Evolutionary conservation across 2,888 invertebrate species (phyloP), one percentile per base, ranked within the genome.

Genomic region (Drosophila incognita): DNA sequence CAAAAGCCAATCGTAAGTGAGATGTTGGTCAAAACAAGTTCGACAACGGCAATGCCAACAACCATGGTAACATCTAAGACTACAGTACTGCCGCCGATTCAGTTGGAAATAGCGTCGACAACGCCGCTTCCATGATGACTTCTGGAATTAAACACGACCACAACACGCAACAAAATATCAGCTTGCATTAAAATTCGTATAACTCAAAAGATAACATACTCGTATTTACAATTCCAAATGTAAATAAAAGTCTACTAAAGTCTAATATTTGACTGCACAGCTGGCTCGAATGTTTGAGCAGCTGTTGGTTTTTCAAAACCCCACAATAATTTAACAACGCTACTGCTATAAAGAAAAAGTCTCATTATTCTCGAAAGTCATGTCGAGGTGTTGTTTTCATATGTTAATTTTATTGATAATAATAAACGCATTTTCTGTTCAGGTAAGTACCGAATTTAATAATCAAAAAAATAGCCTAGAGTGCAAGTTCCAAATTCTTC

Each of bases 281-380:
- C 31, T 62, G 52, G 6, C 48, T 52, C 31, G 27, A 54, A 53
- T 83, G 68, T 87, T 83, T 87, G 29, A 21, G 1, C 87, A 84
- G 67, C 53, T 76, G 89, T 8, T n/a, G 31, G 10, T 21, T 36
- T 13, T 33, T 13, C 15, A 27, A 35, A 18, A 18, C 10, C 18
- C 21, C 0, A n/a, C 8, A 29, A 35, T 36, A 42, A 60, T 65
- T 21, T 21, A n/a, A 6, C 21, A 36, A 18, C 15, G 11, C 10
- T 49, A 18, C 18, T 10, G 18, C 4, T 15, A 31, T 15, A 15
- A 21, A 8, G 6, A 18, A 29, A 35, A 1, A 1, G 2, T 11
- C 11, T 54, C 1, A 27, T 64, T 51, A 59, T 54, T 66, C 27
- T 29, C 31, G 29, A 46, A 51, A 59, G n/a, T 1, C 57, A 73